A percentile compares a stretch with the other conserved stretches of the same genome.
Evolutionary conservation across 2,113 vertebrate genomes (phyloP).

Genomic region (Callionymus lyra): DNA sequence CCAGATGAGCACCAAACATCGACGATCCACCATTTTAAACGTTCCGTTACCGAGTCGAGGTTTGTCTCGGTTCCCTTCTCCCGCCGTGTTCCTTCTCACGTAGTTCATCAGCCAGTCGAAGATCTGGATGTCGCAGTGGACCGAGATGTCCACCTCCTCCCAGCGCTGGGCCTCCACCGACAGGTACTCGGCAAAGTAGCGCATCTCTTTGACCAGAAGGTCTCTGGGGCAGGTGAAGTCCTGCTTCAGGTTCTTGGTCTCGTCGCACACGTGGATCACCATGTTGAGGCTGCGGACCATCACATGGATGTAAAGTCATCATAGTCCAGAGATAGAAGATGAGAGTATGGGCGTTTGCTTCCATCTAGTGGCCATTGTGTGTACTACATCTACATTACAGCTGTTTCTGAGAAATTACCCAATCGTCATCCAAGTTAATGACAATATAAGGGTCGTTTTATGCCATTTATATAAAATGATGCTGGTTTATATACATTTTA

Average conservation of each 20-base stretch:
- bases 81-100: slow-evolving; percentile 79
- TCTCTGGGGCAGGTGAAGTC: slow-evolving; percentile 93
- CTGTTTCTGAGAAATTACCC: no score
- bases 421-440: no score
- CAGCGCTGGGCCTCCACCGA: slow-evolving; percentile 88
- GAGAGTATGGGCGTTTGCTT: no score
- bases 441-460: no score
- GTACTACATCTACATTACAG: no score
- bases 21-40: slow-evolving; percentile 1
- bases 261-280: slow-evolving; percentile 97
- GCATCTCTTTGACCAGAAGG: slow-evolving; percentile 91
- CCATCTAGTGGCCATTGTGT: no score
- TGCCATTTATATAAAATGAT: no score
- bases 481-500: no score
- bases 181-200: slow-evolving; percentile 93
- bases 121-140: slow-evolving; percentile 96
- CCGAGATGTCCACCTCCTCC: slow-evolving; percentile 97
- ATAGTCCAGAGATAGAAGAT: no score
- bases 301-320: no score
- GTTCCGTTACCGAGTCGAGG: slow-evolving; percentile 78
- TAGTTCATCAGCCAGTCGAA: slow-evolving; percentile 98
- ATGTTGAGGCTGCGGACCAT: slow-evolving; percentile 78
- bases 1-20: slow-evolving; percentile 49
- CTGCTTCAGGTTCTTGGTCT: slow-evolving; percentile 93
- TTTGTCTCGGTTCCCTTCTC: slow-evolving; percentile 68